phyloP scores from a whole-genome alignment of 2,888 invertebrate genomes.

The Theretra japonica region DNA sequence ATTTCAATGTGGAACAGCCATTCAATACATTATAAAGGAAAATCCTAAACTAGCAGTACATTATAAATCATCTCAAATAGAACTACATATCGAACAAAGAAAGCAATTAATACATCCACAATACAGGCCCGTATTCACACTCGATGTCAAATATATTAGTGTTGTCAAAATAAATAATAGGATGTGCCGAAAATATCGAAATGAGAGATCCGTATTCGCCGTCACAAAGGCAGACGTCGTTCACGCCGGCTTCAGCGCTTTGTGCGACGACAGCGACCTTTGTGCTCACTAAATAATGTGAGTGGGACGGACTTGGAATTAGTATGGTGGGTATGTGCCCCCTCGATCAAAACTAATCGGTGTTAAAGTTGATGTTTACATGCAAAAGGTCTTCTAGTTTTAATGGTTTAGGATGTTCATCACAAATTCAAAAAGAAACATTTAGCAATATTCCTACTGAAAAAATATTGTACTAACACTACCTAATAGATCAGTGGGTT shows the following conservation, averaged over 20 bases:
- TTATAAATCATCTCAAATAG: not conserved
- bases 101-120: constrained; percentile 6
- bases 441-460: no score
- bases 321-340: not conserved
- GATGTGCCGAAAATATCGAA: constrained; percentile 14
- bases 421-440: no score
- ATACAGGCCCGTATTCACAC: not conserved
- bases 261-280: not conserved
- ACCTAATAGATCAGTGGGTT: no score
- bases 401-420: no score
- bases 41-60: not conserved
- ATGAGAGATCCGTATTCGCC: not conserved
- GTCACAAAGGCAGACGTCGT: constrained; percentile 13
- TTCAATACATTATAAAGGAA: no score
- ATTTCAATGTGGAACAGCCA: no score
- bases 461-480: no score
- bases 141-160: constrained; percentile 17
- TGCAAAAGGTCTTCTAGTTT: no score
- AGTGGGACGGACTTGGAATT: not conserved
- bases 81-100: not conserved
- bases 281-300: constrained; percentile 3
- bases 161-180: constrained; percentile 23
- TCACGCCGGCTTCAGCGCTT: not conserved
- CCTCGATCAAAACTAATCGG: not conserved
- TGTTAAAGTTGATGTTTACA: not conserved